Evolutionary conservation across 2,797 vertebrate species (phyloP).

Genomic region (Lophotriccus pileatus): DNA sequence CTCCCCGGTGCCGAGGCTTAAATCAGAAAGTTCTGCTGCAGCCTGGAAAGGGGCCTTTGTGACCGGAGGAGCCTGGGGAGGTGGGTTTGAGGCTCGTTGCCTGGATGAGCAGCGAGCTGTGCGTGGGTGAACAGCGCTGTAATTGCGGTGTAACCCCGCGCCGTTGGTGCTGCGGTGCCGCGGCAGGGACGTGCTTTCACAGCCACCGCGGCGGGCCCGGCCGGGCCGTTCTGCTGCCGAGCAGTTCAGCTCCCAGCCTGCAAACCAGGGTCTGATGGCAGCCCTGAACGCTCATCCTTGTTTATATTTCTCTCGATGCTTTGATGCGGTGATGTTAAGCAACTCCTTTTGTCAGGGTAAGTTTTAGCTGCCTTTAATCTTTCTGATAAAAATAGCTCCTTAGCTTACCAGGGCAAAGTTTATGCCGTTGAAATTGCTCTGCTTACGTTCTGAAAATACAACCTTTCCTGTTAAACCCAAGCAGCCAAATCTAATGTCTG

Average conservation of each 20-base stretch:
- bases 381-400: conserved; percentile 47
- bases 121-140: background rate
- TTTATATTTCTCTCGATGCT: background rate
- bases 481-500: background rate
- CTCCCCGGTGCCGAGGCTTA: background rate
- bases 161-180: background rate
- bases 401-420: background rate
- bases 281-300: background rate
- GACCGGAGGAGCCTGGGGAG: background rate
- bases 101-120: background rate
- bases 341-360: conserved; percentile 38
- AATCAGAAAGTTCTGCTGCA: background rate
- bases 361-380: conserved; percentile 50
- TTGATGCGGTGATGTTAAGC: conserved; percentile 30
- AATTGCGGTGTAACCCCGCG: background rate
- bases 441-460: background rate
- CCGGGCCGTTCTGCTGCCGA: background rate
- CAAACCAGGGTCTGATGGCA: background rate
- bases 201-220: background rate
- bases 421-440: background rate
- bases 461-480: background rate
- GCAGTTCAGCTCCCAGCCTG: background rate
- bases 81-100: background rate
- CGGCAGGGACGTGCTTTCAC: background rate
- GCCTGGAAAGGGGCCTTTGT: background rate